Base-by-base conservation (phyloP, 2,113 vertebrate species). In the Saguinus midas region DNA sequence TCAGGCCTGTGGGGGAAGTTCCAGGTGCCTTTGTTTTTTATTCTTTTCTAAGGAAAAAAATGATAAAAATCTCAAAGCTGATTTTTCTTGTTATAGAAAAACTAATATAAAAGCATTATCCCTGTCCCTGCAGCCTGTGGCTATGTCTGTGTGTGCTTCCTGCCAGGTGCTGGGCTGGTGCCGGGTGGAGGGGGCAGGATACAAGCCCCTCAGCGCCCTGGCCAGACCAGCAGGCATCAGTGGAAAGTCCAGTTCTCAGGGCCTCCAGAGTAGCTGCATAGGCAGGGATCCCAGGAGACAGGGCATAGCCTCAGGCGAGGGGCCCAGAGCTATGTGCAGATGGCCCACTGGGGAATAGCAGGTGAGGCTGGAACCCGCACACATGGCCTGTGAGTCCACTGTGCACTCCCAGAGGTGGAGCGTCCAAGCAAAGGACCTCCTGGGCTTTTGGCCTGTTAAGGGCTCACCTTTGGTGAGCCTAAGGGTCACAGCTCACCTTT, bases 51-150 rank as follows among this genome's bases (percentile, higher is more conserved):
- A 80, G 52, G n/a, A 43, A 94, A 95, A 94, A 58, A 81, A 94
- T 82, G 48, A 95, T 92, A 87, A 94, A 96, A 92, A 92, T 87
- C 43, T 96, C 94, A 94, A 98, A 97, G 92, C 80, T 90, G 87
- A 96, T 87, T 97, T 97, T 96, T 95, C 95, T 95, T 98, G 89
- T 97, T 97, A 96, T 37, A 97, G 96, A 98, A 97, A 98, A 97
- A 90, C 94, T 98, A 98, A 98, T 98, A 98, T 98, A 98, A 98
- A 97, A 97, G 96, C 85, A 97, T 96, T 91, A 96, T 57, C 92
- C 91, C 81, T 96, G 84, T 79, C 76, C 94, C 83, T 66, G 95
- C 97, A 96, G 83, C 89, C 61, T 1, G 8, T 64, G 72, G 91
- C 68, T 0, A 0, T 89, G 92, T 96, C 90, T 92, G 64, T 89